phyloP scores from a whole-genome alignment of 1,140 invertebrate genomes.

The Hylaeus anthracinus region DNA sequence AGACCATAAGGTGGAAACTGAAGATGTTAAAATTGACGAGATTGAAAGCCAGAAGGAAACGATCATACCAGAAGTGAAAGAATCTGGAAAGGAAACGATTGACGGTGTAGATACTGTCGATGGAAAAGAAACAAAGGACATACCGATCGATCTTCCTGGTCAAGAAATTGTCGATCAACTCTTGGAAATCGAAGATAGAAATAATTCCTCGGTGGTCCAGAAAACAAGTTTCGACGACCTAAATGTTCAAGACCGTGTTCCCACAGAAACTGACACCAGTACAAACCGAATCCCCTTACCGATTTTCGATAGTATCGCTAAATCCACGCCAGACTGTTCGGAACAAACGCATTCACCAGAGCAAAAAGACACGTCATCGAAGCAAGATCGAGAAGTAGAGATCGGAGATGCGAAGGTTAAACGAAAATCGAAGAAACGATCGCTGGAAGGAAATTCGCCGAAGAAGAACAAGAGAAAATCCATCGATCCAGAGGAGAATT shows the following conservation, averaged over 20 bases:
- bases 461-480: conserved; percentile 68
- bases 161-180: no score
- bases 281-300: neutral
- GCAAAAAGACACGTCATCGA: neutral
- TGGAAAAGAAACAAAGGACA: neutral
- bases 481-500: conserved; percentile 27
- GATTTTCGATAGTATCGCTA: neutral
- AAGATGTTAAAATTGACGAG: neutral
- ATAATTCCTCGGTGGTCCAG: neutral
- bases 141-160: no score
- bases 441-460: conserved; percentile 55
- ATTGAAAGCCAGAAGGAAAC: neutral
- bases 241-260: neutral
- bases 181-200: neutral
- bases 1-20: neutral
- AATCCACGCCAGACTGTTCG: neutral
- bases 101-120: neutral
- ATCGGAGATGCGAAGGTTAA: neutral
- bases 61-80: neutral
- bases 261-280: neutral
- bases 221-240: neutral
- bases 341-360: neutral
- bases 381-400: neutral
- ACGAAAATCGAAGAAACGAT: conserved; percentile 66
- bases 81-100: neutral